Conservation (phyloP, 2,797 vertebrate species). For the Trachops cirrhosus region DNA sequence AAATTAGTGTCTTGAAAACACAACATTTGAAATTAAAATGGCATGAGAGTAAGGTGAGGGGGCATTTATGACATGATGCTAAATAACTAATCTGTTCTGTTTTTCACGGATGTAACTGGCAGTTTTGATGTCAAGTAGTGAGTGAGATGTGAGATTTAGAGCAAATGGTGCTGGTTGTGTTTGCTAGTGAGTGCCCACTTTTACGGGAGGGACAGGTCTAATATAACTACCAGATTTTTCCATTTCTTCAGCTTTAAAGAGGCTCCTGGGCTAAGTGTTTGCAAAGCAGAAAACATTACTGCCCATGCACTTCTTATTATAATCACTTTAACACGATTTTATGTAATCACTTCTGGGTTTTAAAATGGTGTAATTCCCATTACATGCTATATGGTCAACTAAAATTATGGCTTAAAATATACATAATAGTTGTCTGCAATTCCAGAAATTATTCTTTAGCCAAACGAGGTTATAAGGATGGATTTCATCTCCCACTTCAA, state of each 20-base stretch:
- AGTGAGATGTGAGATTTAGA: neutral
- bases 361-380: conserved; percentile 45
- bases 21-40: neutral
- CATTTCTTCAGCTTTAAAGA: conserved; percentile 41
- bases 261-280: conserved; percentile 50
- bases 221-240: neutral
- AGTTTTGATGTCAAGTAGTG: neutral
- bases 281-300: conserved; percentile 49
- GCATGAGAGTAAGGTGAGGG: neutral
- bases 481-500: neutral
- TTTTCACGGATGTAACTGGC: neutral
- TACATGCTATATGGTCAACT: conserved; percentile 17
- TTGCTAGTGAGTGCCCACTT: neutral
- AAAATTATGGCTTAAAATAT: conserved; percentile 51
- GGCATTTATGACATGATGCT: neutral
- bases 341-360: conserved; percentile 47
- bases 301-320: conserved; percentile 15
- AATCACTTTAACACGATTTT: conserved; percentile 59
- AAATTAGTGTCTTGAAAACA: neutral
- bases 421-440: conserved; percentile 19
- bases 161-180: neutral
- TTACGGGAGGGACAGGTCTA: neutral
- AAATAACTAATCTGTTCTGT: neutral
- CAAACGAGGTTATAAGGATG: conserved; percentile 58
- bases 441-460: conserved; percentile 53